Percentiles rank a stretch among this genome's conserved stretches.
Conservation (phyloP, 2,888 invertebrate genomes). For the Eudemis profundana region DNA sequence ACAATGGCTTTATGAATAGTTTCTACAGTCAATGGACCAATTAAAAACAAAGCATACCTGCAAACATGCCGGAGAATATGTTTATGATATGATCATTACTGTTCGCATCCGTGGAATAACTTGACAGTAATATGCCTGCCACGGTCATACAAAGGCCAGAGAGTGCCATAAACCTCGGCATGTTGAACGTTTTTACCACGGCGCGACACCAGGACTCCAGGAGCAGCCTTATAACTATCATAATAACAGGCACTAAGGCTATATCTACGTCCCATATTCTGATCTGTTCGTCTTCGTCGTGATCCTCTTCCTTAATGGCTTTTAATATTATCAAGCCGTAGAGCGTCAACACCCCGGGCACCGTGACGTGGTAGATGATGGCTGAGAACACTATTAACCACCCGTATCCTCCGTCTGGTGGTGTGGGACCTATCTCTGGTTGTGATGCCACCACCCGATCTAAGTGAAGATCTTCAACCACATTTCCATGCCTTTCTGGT, state of each 20-base stretch:
- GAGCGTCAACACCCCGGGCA: conserved; percentile 82
- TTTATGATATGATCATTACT: conserved; percentile 79
- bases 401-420: conserved; percentile 88
- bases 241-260: conserved; percentile 86
- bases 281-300: conserved; percentile 68
- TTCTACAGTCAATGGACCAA: conserved; percentile 27
- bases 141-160: conserved; percentile 85
- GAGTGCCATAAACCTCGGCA: conserved; percentile 85
- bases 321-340: conserved; percentile 85
- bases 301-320: conserved; percentile 77
- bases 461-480: conserved; percentile 75
- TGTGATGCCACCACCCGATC: conserved; percentile 87
- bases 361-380: conserved; percentile 86
- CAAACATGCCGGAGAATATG: conserved; percentile 80
- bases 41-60: conserved; percentile 67
- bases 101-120: conserved; percentile 76
- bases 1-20: conserved; percentile 15
- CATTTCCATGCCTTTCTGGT: conserved; percentile 57
- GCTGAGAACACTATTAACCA: conserved; percentile 87
- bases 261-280: conserved; percentile 86
- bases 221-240: conserved; percentile 84
- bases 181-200: conserved; percentile 83
- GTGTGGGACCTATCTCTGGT: conserved; percentile 87
- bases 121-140: conserved; percentile 83
- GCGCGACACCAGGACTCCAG: conserved; percentile 86